Base-by-base conservation (phyloP, 2,113 vertebrate genomes). In the Nothocercus nigrocapillus region DNA sequence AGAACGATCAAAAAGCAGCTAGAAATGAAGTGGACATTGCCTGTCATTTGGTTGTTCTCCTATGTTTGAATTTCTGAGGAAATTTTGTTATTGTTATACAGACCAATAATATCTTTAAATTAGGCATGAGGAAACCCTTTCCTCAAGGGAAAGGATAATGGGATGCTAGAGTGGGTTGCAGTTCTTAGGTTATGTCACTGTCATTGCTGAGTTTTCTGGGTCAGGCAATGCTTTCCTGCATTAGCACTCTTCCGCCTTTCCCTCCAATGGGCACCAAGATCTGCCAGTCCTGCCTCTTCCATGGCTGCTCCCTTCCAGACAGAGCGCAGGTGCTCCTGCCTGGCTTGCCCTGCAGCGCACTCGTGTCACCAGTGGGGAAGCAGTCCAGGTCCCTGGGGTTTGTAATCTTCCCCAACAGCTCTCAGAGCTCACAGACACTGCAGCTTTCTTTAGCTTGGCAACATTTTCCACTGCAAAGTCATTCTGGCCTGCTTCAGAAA, bases 231-330 rank as follows among this genome's bases (percentile, higher is more conserved):
- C 54, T 56, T 56, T 56, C 17, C 27, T 56, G 28, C 54, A 58
- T 58, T 32, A 7, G 28, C 17, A 9, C 54, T 58, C 54, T 58
- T 58, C 32, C 54, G 18, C 54, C 17, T 7, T 61, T 49, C 25
- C 17, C 21, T 78, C 27, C 19, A 49, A n/a, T 13, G 13, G 15
- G 7, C 66, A 2, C 2, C 14, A 19, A 38, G 30, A 12, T 72
- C 13, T 76, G 47, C 24, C 17, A 36, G 11, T 8, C 15, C 30
- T 8, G 19, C 56, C 8, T 30, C 17, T 75, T 24, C 17, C 19
- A 15, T 49, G 10, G 6, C n/a, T 0, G 1, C 3, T 2, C 16
- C 40, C 18, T 32, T 59, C n/a, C 14, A n/a, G 5, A 15, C 38
- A 4, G 1, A 27, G 21, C 24, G 2, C 15, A 1, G 34, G 42